Percentiles rank a stretch among this genome's conserved stretches.
Evolutionary conservation across 2,113 vertebrate species (phyloP).

Genomic region (Muscicapa adusta): DNA sequence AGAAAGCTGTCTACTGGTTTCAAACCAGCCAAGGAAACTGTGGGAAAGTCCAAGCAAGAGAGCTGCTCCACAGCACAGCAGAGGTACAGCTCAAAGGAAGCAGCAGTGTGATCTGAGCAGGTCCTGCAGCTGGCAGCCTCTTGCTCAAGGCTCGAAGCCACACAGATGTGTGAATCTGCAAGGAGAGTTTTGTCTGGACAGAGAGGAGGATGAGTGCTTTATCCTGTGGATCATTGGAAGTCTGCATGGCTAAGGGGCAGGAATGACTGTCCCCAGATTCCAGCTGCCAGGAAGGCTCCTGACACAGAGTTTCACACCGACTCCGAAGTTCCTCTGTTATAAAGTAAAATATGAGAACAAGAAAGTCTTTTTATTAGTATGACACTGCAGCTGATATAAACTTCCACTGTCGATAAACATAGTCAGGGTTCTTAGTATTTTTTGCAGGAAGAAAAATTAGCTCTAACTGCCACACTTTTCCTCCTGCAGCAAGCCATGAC

Average conservation of each 20-base stretch:
- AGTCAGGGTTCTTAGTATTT: neutral
- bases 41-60: neutral
- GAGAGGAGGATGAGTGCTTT: neutral
- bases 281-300: neutral
- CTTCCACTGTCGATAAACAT: neutral
- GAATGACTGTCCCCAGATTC: neutral
- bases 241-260: neutral
- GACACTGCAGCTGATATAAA: neutral
- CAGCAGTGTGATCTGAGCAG: neutral
- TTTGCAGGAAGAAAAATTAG: neutral
- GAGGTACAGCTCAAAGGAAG: neutral
- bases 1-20: neutral
- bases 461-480: neutral
- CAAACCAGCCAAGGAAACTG: neutral
- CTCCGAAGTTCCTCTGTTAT: neutral
- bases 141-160: neutral
- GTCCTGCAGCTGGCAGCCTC: neutral
- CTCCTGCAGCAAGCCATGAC: neutral
- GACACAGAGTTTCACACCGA: neutral
- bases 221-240: neutral
- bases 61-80: neutral
- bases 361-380: neutral
- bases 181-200: neutral
- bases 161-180: accelerated
- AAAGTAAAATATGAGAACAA: neutral